A percentile compares a stretch with the other conserved stretches of the same genome.
phyloP scores from a whole-genome alignment of 2,888 invertebrate species.

The Tipula helvola region DNA sequence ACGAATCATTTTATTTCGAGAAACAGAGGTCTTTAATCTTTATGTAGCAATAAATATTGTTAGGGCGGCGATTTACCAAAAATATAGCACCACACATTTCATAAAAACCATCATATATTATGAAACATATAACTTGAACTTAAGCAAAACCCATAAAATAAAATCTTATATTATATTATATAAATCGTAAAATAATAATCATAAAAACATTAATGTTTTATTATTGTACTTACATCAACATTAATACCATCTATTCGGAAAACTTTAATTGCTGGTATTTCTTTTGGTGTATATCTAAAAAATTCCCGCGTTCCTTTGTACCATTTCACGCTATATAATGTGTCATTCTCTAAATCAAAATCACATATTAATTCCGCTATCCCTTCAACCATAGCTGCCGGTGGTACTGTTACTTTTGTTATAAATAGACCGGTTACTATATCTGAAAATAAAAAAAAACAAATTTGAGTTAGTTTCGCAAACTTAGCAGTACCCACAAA shows the following conservation, averaged over 20 bases:
- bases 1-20: not conserved
- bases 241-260: slow-evolving; percentile 48
- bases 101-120: not conserved
- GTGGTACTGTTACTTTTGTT: slow-evolving; percentile 47
- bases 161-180: not conserved
- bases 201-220: slow-evolving; percentile 17
- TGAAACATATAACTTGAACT: not conserved
- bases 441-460: slow-evolving; percentile 20
- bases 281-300: slow-evolving; percentile 49
- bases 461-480: not conserved
- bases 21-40: not conserved
- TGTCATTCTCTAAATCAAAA: slow-evolving; percentile 52
- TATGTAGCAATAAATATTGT: not conserved
- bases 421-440: slow-evolving; percentile 37
- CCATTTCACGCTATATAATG: slow-evolving; percentile 57
- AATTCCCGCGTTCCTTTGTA: slow-evolving; percentile 52
- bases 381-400: slow-evolving; percentile 44
- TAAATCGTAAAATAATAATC: not conserved
- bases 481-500: not conserved
- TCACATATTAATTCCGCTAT: slow-evolving; percentile 45
- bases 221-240: slow-evolving; percentile 40
- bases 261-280: slow-evolving; percentile 49
- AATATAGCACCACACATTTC: not conserved
- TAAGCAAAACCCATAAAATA: not conserved
- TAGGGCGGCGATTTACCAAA: not conserved